Percentiles rank a stretch among this genome's conserved stretches.
Conservation (phyloP, 2,797 vertebrate species). For the Tenualosa ilisha region DNA sequence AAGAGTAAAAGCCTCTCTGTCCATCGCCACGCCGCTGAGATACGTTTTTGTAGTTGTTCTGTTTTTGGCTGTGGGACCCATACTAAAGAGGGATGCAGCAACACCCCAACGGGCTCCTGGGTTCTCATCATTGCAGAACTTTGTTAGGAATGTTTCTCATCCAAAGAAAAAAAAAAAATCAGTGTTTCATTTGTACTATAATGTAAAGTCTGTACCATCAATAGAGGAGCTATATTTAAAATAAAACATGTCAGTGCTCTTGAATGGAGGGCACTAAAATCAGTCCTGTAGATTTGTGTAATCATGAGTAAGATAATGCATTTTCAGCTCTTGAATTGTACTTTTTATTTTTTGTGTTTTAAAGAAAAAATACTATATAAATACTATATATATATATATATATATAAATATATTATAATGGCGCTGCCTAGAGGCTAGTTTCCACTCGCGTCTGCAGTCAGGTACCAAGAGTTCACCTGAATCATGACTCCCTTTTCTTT, state of each 20-base stretch:
- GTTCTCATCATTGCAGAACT: background rate
- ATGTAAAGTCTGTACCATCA: constrained; percentile 37
- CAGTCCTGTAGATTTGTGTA: constrained; percentile 26
- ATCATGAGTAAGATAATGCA: constrained; percentile 26
- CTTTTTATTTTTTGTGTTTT: constrained; percentile 21
- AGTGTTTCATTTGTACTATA: constrained; percentile 46
- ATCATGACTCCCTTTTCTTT: constrained; percentile 15
- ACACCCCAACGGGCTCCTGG: background rate
- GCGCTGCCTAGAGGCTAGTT: constrained; percentile 28
- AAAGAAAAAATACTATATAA: constrained; percentile 15
- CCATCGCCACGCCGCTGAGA: background rate
- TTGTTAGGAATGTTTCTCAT: constrained; percentile 31
- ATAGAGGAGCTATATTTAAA: constrained; percentile 31
- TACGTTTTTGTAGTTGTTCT: background rate
- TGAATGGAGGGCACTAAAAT: background rate
- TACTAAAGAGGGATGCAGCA: constrained; percentile 3
- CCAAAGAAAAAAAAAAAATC: constrained; percentile 41
- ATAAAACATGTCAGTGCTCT: constrained; percentile 22
- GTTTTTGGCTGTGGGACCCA: background rate
- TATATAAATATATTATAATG: constrained; percentile 1
- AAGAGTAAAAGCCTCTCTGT: background rate
- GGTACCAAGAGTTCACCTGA: constrained; percentile 37
- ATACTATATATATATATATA: constrained; percentile 1
- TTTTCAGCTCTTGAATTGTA: constrained; percentile 26
- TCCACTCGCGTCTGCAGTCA: constrained; percentile 25